phyloP scores from a whole-genome alignment of 2,113 vertebrate genomes.

The Isurus oxyrinchus region DNA sequence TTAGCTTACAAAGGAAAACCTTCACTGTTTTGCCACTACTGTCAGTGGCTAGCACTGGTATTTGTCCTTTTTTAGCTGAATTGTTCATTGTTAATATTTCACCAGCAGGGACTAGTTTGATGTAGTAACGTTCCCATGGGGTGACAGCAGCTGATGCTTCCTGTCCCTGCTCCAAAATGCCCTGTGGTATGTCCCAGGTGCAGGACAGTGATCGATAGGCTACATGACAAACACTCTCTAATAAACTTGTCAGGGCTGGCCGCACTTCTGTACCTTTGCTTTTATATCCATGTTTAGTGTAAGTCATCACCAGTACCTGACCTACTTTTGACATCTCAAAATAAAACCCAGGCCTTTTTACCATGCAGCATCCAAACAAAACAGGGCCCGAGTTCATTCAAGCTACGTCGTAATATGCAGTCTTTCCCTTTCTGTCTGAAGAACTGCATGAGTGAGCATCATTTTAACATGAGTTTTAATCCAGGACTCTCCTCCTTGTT shows the following conservation, averaged over 20 bases:
- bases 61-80: constrained; percentile 16
- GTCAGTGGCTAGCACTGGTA: not conserved
- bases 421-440: not conserved
- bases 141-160: constrained; percentile 25
- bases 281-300: too few species aligned
- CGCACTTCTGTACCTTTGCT: not conserved
- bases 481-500: not conserved
- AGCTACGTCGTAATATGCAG: not conserved
- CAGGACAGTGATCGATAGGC: constrained; percentile 14
- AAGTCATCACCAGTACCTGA: constrained; percentile 12
- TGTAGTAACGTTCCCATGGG: constrained; percentile 14
- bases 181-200: constrained; percentile 29
- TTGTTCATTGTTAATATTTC: constrained; percentile 21
- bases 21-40: not conserved
- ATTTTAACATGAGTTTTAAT: not conserved
- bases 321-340: not conserved
- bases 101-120: not conserved
- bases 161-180: not conserved
- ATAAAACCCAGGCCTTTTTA: not conserved
- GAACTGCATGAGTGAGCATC: not conserved
- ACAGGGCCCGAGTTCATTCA: not conserved
- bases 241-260: constrained; percentile 32
- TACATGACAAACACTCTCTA: constrained; percentile 25
- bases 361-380: not conserved
- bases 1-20: not conserved